Conservation (phyloP, 2,888 invertebrate genomes). For the Drosophila gaucha region DNA sequence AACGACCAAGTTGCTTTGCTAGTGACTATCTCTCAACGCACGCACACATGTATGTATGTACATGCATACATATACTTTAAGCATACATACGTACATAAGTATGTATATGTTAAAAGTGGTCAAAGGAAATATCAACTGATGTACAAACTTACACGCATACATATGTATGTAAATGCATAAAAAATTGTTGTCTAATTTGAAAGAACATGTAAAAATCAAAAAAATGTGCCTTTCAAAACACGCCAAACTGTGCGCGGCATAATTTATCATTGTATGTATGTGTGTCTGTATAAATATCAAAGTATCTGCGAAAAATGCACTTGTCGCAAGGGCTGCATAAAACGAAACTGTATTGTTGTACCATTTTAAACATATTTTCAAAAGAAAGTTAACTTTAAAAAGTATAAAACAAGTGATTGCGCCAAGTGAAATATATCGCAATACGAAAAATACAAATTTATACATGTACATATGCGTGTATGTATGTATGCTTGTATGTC, state of each 20-base stretch:
- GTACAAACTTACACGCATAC: slow-evolving; percentile 31
- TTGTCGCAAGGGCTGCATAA: slow-evolving; percentile 50
- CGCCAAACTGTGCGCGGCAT: slow-evolving; percentile 58
- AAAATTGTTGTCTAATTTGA: slow-evolving; percentile 3
- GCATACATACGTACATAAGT: slow-evolving; percentile 60
- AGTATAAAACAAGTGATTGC: neutral
- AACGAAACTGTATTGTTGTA: slow-evolving; percentile 18
- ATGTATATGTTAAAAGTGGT: slow-evolving; percentile 61
- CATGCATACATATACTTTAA: slow-evolving; percentile 51
- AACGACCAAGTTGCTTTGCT: slow-evolving; percentile 62
- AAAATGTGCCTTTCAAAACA: slow-evolving; percentile 14
- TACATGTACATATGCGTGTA: slow-evolving; percentile 19
- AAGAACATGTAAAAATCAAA: slow-evolving; percentile 1
- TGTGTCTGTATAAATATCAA: slow-evolving; percentile 40
- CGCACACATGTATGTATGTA: slow-evolving; percentile 71
- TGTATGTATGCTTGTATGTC: slow-evolving; percentile 10
- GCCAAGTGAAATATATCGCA: slow-evolving; percentile 7
- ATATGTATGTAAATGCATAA: slow-evolving; percentile 20
- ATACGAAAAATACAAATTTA: neutral
- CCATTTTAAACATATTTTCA: slow-evolving; percentile 2
- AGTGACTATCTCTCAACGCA: slow-evolving; percentile 66
- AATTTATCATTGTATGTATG: slow-evolving; percentile 54
- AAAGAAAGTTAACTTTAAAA: neutral
- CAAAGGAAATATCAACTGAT: slow-evolving; percentile 54
- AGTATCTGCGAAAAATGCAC: slow-evolving; percentile 52